Base-by-base conservation (phyloP, 2,888 invertebrate genomes). In the Eupithecia tripunctaria region DNA sequence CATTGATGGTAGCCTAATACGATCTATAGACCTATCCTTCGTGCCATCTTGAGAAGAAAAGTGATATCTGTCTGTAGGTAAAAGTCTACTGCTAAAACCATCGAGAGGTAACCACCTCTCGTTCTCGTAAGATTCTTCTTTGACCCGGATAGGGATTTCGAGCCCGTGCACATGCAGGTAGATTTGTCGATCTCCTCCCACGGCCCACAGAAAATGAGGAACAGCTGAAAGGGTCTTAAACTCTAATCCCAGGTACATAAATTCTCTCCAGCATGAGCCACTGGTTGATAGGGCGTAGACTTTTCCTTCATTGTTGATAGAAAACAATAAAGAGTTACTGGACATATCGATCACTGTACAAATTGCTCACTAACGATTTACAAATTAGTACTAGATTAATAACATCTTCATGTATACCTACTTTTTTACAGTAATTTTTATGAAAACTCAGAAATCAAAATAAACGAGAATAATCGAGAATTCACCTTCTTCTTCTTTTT, bases 61-160 rank as follows among this genome's bases (percentile, higher is more conserved):
- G 82, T 96, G 96, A 84, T 96, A 97, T 77, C 99, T 95, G 88
- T 99, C 99, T 25, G 98, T 98, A 15, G 98, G 98, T 51, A 99
- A 91, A 59, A 99, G 91, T 75, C 97, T 95, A 63, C 96, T 96
- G 75, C 97, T 97, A 87, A 98, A 98, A 5, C 98, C 98, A 89
- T 97, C 97, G 66, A 98, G 95, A 2, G 99, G 98, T 76, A 98
- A 95, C 99, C 99, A 99, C 79, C 99, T 95, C 96, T 99, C 98
- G 89, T 99, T 99, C 92, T 99, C 98, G 88, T 97, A 99, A 0
- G 98, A 96, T 88, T 98, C 98, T 90, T 98, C 98, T 88, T 97
- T 97, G 0, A 98, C 97, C 77, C 98, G 95, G 78, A 99, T 98
- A 0, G 98, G 98, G 82, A 98, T 96, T 90, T 98, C 98, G 73